These are phyloP conservation scores for Epistrophe eligans DNA, from an alignment of 2,888 invertebrate genomes.

Conservation along the genomic window DNA sequence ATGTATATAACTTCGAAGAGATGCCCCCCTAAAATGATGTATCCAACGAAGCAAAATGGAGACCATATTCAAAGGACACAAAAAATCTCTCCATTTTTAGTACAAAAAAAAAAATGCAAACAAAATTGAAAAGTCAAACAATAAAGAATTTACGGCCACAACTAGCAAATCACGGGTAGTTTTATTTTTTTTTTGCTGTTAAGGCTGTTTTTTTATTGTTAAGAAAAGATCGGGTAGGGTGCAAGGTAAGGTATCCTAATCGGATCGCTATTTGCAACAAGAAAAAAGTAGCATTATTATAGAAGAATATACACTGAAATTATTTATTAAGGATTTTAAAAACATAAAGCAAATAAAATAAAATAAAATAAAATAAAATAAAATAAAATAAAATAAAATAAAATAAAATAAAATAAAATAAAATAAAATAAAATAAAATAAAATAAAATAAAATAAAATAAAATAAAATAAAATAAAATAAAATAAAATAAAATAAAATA, in stretches of 20 bases:
- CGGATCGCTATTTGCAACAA: conserved; percentile 48
- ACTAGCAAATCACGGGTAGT: conserved; percentile 41
- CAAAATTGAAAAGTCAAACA: conserved; percentile 73
- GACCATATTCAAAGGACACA: conserved; percentile 46
- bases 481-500: too few relatives aligned
- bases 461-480: too few relatives aligned
- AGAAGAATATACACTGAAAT: background rate
- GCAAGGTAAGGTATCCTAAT: conserved; percentile 15
- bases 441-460: too few relatives aligned
- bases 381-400: too few relatives aligned
- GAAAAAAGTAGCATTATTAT: background rate
- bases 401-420: too few relatives aligned
- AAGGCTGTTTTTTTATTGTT: background rate
- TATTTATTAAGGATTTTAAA: background rate
- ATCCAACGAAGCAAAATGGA: conserved; percentile 45
- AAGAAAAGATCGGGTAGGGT: conserved; percentile 18
- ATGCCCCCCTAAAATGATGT: background rate
- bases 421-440: too few relatives aligned
- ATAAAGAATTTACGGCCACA: conserved; percentile 71
- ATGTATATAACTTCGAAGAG: background rate
- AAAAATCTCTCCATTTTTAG: conserved; percentile 14
- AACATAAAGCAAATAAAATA: too few relatives aligned
- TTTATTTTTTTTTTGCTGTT: background rate
- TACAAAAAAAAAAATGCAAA: conserved; percentile 32
- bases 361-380: too few relatives aligned